Evolutionary conservation across 2,797 vertebrate species (phyloP).

Genomic region (Siniperca obscura): DNA sequence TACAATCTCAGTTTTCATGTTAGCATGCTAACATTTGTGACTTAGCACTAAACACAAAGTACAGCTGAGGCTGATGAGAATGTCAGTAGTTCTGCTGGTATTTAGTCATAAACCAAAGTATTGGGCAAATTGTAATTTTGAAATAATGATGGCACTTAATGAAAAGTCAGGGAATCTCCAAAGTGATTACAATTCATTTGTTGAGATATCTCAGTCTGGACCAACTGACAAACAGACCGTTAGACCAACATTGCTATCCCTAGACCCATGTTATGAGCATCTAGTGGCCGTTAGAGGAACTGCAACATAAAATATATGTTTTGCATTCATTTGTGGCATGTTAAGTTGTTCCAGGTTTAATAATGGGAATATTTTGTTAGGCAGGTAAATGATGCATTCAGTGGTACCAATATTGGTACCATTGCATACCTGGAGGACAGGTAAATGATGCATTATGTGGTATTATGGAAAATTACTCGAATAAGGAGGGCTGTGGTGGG

Average conservation of each 20-base stretch:
- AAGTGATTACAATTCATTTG: background rate
- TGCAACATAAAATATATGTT: too few relatives aligned
- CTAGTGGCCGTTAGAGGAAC: too few relatives aligned
- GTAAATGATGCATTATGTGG: constrained; percentile 29
- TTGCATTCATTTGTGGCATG: background rate
- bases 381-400: constrained; percentile 24
- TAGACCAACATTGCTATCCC: too few relatives aligned
- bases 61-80: too few relatives aligned
- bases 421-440: constrained; percentile 30
- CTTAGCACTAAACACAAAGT: background rate
- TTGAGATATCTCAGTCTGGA: too few relatives aligned
- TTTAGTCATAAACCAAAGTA: too few relatives aligned
- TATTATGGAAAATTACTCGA: constrained; percentile 30
- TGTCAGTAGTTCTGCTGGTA: too few relatives aligned
- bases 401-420: constrained; percentile 10
- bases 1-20: background rate
- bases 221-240: background rate
- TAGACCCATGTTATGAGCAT: too few relatives aligned
- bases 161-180: background rate
- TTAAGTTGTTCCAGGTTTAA: constrained; percentile 7
- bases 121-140: too few relatives aligned
- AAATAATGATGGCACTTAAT: too few relatives aligned
- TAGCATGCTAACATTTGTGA: background rate
- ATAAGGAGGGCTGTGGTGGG: constrained; percentile 17
- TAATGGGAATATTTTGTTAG: constrained; percentile 13